Conservation (phyloP, 2,797 vertebrate genomes). For the Dipus sagitta region DNA sequence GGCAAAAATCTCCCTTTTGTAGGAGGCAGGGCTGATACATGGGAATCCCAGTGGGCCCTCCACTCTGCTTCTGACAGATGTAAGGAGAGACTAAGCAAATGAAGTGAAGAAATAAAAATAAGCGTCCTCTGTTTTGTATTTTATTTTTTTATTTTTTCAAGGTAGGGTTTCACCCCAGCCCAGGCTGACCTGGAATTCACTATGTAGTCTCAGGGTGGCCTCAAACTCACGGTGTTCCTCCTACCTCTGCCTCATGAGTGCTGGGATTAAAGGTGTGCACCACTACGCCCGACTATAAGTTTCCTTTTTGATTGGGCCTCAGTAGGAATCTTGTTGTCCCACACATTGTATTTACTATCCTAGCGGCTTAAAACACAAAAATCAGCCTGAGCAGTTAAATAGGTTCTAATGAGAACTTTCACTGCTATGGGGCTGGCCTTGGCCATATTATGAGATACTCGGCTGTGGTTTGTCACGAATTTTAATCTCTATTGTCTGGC, state of each 20-base stretch:
- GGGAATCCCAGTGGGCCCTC: conserved; percentile 36
- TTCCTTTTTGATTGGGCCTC: conserved; percentile 74
- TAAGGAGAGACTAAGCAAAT: conserved; percentile 72
- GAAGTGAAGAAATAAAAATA: not conserved
- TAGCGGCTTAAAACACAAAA: conserved; percentile 72
- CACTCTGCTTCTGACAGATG: conserved; percentile 70
- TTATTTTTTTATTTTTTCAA: too few species aligned
- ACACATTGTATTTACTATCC: conserved; percentile 78
- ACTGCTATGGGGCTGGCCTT: conserved; percentile 55
- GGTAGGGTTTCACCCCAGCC: too few species aligned
- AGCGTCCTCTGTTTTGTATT: too few species aligned
- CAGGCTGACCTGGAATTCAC: too few species aligned
- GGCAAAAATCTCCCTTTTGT: conserved; percentile 74
- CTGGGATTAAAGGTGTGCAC: too few species aligned
- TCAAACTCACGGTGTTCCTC: too few species aligned
- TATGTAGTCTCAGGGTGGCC: too few species aligned
- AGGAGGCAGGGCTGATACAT: conserved; percentile 61
- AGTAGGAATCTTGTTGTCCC: conserved; percentile 75
- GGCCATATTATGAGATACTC: conserved; percentile 44
- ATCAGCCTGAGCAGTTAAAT: conserved; percentile 67
- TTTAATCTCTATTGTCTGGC: conserved; percentile 22
- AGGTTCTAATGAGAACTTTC: conserved; percentile 57
- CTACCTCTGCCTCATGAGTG: too few species aligned
- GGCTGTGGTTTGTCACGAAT: conserved; percentile 55
- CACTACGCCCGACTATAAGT: not conserved